These are phyloP conservation scores for Colaptes auratus DNA, from an alignment of 2,113 vertebrate species.

Conservation along the genomic window DNA sequence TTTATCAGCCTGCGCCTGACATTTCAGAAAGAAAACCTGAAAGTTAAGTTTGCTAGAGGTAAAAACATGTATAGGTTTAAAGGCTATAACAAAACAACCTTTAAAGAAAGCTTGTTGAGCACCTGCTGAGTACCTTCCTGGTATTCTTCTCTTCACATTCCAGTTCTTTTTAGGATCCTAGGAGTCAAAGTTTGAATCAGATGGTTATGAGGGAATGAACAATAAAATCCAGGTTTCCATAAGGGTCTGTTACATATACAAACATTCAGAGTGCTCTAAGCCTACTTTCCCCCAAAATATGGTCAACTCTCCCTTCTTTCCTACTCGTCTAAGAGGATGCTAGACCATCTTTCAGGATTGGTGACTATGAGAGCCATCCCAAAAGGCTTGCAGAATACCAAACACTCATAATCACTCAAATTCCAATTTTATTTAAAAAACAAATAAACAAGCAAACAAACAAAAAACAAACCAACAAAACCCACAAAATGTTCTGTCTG, in stretches of 20 bases:
- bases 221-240: background rate
- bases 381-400: background rate
- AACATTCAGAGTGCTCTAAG: background rate
- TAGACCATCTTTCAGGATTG: background rate
- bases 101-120: background rate
- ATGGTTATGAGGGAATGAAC: background rate
- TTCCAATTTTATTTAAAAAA: background rate
- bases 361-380: fast-evolving
- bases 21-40: background rate
- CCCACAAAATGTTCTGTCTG: background rate
- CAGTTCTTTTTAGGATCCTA: background rate
- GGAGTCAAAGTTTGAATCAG: background rate
- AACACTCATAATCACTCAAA: background rate
- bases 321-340: background rate
- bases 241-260: background rate
- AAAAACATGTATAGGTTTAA: background rate
- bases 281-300: background rate
- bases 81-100: background rate
- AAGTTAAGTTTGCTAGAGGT: background rate
- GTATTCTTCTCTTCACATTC: background rate
- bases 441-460: background rate
- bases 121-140: background rate
- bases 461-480: too few relatives aligned
- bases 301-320: background rate
- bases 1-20: background rate